Conservation (phyloP, 92 coral and sea anemone genomes). For the Paragorgia papillata region DNA sequence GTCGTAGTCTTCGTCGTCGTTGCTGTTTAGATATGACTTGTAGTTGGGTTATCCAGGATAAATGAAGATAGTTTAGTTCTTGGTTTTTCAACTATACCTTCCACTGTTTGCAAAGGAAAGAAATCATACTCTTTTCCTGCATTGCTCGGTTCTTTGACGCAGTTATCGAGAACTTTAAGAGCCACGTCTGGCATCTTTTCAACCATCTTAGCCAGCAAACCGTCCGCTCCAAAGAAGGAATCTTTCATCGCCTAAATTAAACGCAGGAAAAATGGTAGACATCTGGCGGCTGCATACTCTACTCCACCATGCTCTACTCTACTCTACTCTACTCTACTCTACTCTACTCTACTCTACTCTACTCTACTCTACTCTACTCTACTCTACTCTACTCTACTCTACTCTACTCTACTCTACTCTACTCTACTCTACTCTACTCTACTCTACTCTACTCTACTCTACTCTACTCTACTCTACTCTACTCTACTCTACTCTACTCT, state of each 20-base stretch:
- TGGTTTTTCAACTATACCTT: constrained; percentile 1
- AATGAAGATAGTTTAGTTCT: no score
- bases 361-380: background rate
- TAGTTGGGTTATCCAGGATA: no score
- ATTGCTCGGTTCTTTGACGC: background rate
- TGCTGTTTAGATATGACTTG: no score
- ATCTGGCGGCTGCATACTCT: no score
- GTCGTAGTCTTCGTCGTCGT: no score
- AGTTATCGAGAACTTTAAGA: constrained; percentile 10
- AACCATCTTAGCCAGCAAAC: constrained; percentile 31
- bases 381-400: background rate
- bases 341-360: background rate
- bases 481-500: background rate
- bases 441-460: background rate
- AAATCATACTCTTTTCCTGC: constrained; percentile 1
- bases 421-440: background rate
- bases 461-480: background rate
- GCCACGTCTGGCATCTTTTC: constrained; percentile 24
- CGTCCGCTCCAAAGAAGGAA: constrained; percentile 6
- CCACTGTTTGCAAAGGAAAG: constrained; percentile 34
- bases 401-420: background rate
- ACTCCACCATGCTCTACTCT: no score
- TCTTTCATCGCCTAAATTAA: constrained; percentile 8
- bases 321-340: background rate
- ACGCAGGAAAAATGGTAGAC: background rate